Percentiles rank a stretch among this genome's conserved stretches.
Conservation (phyloP, 1,140 invertebrate species). For the Hirudo medicinalis region DNA sequence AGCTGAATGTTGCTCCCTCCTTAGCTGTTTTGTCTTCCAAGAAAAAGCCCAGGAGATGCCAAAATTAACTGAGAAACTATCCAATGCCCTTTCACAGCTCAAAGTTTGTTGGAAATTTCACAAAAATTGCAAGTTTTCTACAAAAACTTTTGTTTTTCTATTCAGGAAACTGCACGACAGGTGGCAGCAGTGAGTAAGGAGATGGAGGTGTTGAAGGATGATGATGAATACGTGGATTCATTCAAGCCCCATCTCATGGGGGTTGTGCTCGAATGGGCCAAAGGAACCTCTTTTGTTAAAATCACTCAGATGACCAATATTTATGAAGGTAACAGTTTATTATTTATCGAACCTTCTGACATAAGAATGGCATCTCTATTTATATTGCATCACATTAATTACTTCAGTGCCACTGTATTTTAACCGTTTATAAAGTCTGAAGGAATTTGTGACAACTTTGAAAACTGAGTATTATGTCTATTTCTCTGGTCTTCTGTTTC, state of each 20-base stretch:
- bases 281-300: constrained; percentile 75
- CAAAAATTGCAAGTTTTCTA: neutral
- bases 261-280: constrained; percentile 89
- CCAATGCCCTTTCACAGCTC: constrained; percentile 42
- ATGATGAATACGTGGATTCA: constrained; percentile 76
- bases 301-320: constrained; percentile 94
- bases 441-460: neutral
- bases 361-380: no score
- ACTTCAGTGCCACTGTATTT: neutral
- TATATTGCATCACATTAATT: no score
- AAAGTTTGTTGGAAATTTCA: neutral
- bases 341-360: constrained; percentile 2
- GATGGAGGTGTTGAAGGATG: constrained; percentile 75
- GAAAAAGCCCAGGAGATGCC: constrained; percentile 71
- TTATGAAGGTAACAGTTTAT: constrained; percentile 67
- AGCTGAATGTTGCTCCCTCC: constrained; percentile 67
- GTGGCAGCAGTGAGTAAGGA: constrained; percentile 66
- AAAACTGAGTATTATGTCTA: neutral
- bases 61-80: constrained; percentile 70
- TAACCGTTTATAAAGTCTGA: neutral
- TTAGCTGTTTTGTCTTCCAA: constrained; percentile 95
- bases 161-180: constrained; percentile 38
- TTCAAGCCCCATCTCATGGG: constrained; percentile 95
- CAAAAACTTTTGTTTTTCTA: neutral
- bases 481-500: neutral